A percentile compares a stretch with the other conserved stretches of the same genome.
phyloP scores from a whole-genome alignment of 2,113 vertebrate genomes.

The Sisor rabdophorus region DNA sequence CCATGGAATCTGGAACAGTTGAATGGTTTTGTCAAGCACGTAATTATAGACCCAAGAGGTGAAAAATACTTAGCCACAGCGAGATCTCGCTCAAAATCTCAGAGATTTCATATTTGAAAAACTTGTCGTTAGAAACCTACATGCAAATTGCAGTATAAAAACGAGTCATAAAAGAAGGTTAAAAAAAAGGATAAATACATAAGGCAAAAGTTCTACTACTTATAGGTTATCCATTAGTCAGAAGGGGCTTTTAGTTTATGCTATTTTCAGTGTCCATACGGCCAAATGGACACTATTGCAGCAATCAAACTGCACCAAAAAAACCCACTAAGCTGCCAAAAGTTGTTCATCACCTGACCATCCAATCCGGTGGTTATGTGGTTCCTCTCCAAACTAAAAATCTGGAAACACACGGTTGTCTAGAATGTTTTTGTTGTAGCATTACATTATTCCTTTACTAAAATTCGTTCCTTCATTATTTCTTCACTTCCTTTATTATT shows the following conservation, averaged over 20 bases:
- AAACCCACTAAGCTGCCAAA: no score
- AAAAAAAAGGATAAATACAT: background rate
- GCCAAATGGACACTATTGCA: background rate
- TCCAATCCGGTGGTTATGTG: no score
- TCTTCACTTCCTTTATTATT: no score
- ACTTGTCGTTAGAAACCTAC: background rate
- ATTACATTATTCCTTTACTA: no score
- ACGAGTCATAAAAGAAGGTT: no score
- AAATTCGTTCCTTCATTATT: no score
- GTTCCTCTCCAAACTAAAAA: no score
- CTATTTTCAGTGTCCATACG: background rate
- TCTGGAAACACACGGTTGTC: no score
- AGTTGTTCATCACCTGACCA: no score
- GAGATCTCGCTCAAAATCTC: constrained; percentile 16
- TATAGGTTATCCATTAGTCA: background rate
- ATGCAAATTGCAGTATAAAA: background rate
- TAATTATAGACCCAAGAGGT: constrained; percentile 52
- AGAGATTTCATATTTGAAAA: background rate
- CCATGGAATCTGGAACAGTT: constrained; percentile 58
- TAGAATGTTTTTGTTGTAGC: no score
- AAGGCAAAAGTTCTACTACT: background rate
- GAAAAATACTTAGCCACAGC: constrained; percentile 44
- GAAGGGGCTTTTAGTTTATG: background rate
- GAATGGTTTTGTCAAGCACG: constrained; percentile 51
- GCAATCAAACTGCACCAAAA: background rate